These are phyloP conservation scores for Micromussa lordhowensis DNA, from an alignment of 92 coral and sea anemone genomes.

Conservation along the genomic window DNA sequence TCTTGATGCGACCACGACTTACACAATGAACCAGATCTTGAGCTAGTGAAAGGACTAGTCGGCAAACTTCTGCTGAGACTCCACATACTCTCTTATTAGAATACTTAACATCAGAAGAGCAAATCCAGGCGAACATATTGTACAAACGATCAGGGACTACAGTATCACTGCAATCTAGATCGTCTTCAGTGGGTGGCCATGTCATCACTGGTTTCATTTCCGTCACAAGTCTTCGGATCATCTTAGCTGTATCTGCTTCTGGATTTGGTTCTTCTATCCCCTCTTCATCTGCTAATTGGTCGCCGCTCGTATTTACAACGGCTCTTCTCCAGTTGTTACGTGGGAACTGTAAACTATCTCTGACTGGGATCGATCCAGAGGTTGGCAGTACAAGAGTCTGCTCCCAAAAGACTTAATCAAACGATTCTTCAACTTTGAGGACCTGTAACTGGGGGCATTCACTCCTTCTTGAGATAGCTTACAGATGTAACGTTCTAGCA, in stretches of 20 bases:
- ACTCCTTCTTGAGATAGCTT: constrained; percentile 41
- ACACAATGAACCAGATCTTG: constrained; percentile 74
- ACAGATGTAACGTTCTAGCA: constrained; percentile 39
- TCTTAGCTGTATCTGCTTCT: constrained; percentile 54
- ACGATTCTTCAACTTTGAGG: constrained; percentile 66
- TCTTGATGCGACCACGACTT: constrained; percentile 66
- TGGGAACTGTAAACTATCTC: constrained; percentile 62
- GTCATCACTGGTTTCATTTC: constrained; percentile 59
- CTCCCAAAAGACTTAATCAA: constrained; percentile 55
- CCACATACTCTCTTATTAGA: constrained; percentile 44
- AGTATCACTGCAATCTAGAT: constrained; percentile 51
- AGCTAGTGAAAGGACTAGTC: too few species aligned
- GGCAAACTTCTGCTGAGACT: constrained; percentile 59
- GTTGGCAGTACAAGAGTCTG: constrained; percentile 51
- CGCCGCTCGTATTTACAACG: constrained; percentile 34
- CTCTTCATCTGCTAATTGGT: constrained; percentile 21
- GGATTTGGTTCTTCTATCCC: too few species aligned
- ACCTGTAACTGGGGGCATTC: constrained; percentile 57
- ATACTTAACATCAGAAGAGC: constrained; percentile 41
- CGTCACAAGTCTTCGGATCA: constrained; percentile 43
- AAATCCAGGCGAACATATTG: constrained; percentile 73
- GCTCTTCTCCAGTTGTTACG: constrained; percentile 55
- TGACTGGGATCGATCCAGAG: constrained; percentile 48
- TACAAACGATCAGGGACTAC: constrained; percentile 67
- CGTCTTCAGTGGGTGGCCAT: constrained; percentile 66